Evolutionary conservation across 2,113 vertebrate genomes (phyloP).

Genomic region (Ictalurus furcatus): DNA sequence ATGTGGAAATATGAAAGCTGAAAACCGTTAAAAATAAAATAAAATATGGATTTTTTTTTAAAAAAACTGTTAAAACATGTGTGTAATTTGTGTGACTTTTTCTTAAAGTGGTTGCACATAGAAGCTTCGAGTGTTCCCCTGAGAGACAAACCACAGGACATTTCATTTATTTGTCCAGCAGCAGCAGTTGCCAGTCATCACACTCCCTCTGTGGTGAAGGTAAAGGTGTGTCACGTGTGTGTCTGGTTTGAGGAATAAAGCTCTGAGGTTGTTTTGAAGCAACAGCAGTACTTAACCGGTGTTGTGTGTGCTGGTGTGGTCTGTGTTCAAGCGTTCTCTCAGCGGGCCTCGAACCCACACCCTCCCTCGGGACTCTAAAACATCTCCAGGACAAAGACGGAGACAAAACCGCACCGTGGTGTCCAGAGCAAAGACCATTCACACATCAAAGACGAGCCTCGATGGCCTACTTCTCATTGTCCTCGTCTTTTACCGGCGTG

Average conservation of each 20-base stretch:
- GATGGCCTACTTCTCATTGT: slow-evolving; percentile 56
- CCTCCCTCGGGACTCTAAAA: slow-evolving; percentile 54
- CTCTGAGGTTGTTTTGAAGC: slow-evolving; percentile 41
- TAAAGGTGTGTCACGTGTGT: background rate
- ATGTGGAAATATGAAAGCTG: background rate
- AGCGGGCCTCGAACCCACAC: slow-evolving; percentile 55
- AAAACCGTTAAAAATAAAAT: background rate
- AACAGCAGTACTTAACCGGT: background rate
- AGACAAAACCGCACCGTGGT: slow-evolving; percentile 62
- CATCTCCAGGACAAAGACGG: slow-evolving; percentile 60
- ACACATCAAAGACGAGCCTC: slow-evolving; percentile 72
- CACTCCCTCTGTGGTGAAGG: background rate
- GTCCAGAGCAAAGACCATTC: slow-evolving; percentile 54
- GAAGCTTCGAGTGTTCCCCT: background rate
- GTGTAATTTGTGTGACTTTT: background rate
- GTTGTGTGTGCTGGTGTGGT: slow-evolving; percentile 56
- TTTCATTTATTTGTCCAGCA: background rate
- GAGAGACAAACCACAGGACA: background rate
- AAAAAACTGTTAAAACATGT: no score
- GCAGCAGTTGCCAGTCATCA: background rate
- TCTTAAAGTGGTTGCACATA: background rate
- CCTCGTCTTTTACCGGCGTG: slow-evolving; percentile 62
- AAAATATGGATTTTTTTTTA: no score
- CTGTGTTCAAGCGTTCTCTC: slow-evolving; percentile 60
- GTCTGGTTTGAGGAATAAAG: slow-evolving; percentile 20